Evolutionary conservation across 2,888 invertebrate species (phyloP), one percentile per base, ranked within the genome.

Genomic region (Lottia gigantea): DNA sequence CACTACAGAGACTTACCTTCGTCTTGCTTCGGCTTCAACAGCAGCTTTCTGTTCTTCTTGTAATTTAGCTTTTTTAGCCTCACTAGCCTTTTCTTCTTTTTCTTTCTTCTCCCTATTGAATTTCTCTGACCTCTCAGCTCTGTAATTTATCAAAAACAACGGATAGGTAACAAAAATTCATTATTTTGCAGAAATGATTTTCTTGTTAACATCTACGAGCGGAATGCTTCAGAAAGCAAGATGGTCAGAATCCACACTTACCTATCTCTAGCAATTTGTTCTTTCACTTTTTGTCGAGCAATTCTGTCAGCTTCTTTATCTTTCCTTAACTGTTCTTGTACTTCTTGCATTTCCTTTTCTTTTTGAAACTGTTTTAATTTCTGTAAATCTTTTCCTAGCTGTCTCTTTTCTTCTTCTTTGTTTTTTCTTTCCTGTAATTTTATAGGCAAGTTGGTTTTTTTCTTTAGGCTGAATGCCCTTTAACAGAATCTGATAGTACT

Each of bases 201-300:
- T 1, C 11, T 40, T 31, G 2, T 31, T 40, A 8, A 40, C 1
- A 40, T 40, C 6, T 2, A 3, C 31, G 31, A 31, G 6, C 31
- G 6, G 31, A 31, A 6, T 31, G 31, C 2, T 31, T 31, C 31
- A 2, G 31, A 31, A 31, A 31, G 31, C 6, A 31, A 11, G 7
- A 11, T 40, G 40, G 11, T 40, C 8, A 8, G 6, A 40, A 40
- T 11, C 8, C 40, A 40, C 23, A 61, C 65, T 45, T 71, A 87
- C 83, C 94, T 92, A 88, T 96, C 96, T 85, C 93, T 93, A 0
- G 94, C 95, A 74, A 96, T 96, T 88, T 96, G 95, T 69, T 93
- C 93, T 72, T 93, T 89, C 23, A 96, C 93, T 67, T 93, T 91
- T 77, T 96, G 94, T 14, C 94, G 90, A 0, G 94, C 94, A 14